Evolutionary conservation across 2,113 vertebrate genomes (phyloP).

Genomic region (Cyanistes caeruleus): DNA sequence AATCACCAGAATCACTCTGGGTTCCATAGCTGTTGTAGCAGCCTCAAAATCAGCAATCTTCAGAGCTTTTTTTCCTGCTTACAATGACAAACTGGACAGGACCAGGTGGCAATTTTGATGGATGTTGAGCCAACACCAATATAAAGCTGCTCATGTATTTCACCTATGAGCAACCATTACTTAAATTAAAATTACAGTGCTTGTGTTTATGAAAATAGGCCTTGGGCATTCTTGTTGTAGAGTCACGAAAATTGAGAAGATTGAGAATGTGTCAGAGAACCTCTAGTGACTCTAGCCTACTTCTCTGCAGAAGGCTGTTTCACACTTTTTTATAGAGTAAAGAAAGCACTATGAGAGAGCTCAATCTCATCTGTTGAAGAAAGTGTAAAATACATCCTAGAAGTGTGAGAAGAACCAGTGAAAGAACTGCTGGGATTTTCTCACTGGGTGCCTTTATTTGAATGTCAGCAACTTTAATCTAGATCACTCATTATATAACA

Average conservation of each 20-base stretch:
- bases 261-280: not conserved
- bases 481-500: conserved; percentile 36
- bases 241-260: conserved; percentile 5
- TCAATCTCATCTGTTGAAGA: conserved; percentile 14
- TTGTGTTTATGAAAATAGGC: not conserved
- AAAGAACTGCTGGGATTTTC: conserved; percentile 33
- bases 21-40: not conserved
- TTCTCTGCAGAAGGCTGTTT: conserved; percentile 22
- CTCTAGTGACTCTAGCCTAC: conserved; percentile 4
- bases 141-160: not conserved
- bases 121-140: not conserved
- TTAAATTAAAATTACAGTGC: not conserved
- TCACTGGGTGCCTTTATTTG: conserved; percentile 29
- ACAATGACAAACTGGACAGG: not conserved
- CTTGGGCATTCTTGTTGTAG: not conserved
- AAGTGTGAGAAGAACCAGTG: conserved; percentile 24
- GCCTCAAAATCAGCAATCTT: not conserved
- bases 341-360: not conserved
- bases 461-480: conserved; percentile 54
- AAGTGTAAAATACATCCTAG: conserved; percentile 11
- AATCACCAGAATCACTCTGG: not conserved
- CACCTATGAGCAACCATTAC: not conserved
- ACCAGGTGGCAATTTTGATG: not conserved
- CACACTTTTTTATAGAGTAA: conserved; percentile 3
- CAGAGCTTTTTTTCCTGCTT: not conserved